Conservation (phyloP, 2,888 invertebrate genomes). For the Acanthosoma haemorrhoidale region DNA sequence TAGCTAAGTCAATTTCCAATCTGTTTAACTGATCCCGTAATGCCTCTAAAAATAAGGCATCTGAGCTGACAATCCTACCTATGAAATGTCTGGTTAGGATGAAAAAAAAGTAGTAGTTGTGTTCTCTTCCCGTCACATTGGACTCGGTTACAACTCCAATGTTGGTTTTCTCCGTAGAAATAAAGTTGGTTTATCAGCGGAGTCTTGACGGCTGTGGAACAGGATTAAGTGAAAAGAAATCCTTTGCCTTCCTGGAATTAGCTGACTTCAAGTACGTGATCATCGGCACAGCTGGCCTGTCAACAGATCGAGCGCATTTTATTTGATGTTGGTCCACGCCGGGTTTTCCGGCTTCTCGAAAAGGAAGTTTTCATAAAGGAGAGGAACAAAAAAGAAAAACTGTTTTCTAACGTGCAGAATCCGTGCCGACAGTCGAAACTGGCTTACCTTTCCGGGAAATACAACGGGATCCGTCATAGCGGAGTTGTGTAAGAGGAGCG, state of each 20-base stretch:
- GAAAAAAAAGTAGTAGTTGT: no score
- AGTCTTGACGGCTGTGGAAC: neutral
- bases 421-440: neutral
- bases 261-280: neutral
- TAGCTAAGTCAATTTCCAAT: no score
- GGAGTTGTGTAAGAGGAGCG: neutral
- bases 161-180: no score
- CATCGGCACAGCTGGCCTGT: neutral
- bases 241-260: neutral
- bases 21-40: no score
- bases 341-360: neutral
- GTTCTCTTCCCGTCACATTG: no score
- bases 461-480: neutral
- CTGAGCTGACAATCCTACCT: no score
- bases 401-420: neutral
- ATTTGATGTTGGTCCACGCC: neutral
- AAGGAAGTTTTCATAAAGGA: neutral
- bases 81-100: no score
- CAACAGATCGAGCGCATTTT: neutral
- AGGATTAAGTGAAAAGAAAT: neutral
- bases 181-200: no score
- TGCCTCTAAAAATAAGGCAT: no score
- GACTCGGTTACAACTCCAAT: no score
- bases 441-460: neutral
- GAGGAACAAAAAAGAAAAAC: neutral